A percentile compares a stretch with the other conserved stretches of the same genome.
These are phyloP conservation scores for Falco rusticolus DNA, from an alignment of 2,797 vertebrate species.

Conservation along the genomic window DNA sequence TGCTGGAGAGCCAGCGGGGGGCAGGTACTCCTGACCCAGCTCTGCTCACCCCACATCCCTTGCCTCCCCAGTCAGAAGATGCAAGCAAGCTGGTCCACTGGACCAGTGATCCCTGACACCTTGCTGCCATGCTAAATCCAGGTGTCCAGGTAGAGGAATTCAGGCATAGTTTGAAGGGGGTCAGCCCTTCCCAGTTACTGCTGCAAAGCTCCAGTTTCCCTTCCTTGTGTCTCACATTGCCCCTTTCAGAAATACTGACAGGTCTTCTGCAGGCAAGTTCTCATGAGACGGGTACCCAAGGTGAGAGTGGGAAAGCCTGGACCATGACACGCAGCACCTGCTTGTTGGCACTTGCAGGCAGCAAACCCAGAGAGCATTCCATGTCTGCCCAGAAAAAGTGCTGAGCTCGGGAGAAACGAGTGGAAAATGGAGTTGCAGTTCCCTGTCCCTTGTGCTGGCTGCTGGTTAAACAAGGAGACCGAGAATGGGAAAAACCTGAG, in stretches of 20 bases:
- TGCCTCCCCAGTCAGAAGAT: background rate
- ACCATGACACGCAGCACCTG: background rate
- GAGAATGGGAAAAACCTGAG: background rate
- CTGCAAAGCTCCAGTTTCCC: background rate
- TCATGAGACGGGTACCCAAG: background rate
- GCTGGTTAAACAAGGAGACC: accelerated
- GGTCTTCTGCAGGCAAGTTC: background rate
- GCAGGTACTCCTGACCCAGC: background rate
- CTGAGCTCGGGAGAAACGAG: background rate
- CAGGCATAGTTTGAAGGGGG: background rate
- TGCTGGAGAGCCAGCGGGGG: background rate
- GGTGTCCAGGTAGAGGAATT: background rate
- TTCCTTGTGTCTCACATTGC: background rate
- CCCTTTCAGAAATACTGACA: background rate
- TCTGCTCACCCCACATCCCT: background rate
- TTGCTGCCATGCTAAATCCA: background rate
- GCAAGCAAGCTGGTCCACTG: background rate
- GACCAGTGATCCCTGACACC: background rate
- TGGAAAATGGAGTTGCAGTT: background rate
- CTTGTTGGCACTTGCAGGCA: background rate
- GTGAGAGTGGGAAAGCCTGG: background rate
- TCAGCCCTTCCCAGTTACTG: background rate
- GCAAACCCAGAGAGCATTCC: background rate
- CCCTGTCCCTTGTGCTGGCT: background rate
- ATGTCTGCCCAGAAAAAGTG: background rate